Evolutionary conservation across 2,888 invertebrate species (phyloP).

Genomic region (Metacarcinus magister): DNA sequence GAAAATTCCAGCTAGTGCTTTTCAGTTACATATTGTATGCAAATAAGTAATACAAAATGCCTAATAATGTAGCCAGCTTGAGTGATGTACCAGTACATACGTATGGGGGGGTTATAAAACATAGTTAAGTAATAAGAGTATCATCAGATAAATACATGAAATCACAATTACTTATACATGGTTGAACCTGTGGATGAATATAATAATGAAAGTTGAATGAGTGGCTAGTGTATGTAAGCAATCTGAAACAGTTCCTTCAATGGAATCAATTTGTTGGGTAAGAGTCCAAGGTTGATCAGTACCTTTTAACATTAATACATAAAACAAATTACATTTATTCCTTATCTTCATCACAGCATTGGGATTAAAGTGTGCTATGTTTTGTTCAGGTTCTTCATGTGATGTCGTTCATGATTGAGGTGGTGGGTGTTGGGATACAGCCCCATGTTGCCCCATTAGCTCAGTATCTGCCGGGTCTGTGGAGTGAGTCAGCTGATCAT

Average conservation of each 20-base stretch:
- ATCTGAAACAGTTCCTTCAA: neutral
- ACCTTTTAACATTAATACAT: too few relatives aligned
- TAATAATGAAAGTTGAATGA: neutral
- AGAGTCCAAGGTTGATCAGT: neutral
- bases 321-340: neutral
- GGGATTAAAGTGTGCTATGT: neutral
- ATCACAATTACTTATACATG: too few relatives aligned
- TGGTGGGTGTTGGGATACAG: constrained; percentile 91
- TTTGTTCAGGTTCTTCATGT: constrained; percentile 91
- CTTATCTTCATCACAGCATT: neutral
- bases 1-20: too few relatives aligned
- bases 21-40: too few relatives aligned
- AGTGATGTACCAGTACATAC: too few relatives aligned
- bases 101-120: too few relatives aligned
- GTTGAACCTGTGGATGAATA: neutral
- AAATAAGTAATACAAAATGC: too few relatives aligned
- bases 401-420: constrained; percentile 94
- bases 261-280: neutral
- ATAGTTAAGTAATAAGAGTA: too few relatives aligned
- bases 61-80: too few relatives aligned
- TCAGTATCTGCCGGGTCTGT: constrained; percentile 93
- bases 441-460: constrained; percentile 90
- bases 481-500: constrained; percentile 94
- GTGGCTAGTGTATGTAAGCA: neutral
- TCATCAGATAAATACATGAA: too few relatives aligned